Conservation (phyloP, 2,888 invertebrate species). For the Endotricha flammealis region DNA sequence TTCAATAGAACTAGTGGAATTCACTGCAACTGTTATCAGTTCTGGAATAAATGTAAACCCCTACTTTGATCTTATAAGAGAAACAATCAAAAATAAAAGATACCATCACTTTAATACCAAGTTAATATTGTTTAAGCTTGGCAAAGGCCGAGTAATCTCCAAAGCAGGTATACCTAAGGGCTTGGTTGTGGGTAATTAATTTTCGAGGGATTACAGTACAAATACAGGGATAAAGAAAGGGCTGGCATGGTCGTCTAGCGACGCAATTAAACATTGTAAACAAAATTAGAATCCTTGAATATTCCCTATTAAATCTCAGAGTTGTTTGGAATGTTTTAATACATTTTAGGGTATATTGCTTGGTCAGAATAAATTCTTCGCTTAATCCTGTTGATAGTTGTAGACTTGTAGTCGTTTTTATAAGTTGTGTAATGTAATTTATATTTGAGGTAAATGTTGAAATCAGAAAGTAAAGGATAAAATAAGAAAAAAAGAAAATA, state of each 20-base stretch:
- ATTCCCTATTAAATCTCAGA: slow-evolving; percentile 14
- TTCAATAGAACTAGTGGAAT: too few relatives aligned
- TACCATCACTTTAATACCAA: slow-evolving; percentile 20
- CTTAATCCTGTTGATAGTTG: too few relatives aligned
- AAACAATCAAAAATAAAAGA: slow-evolving; percentile 5
- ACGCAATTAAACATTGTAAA: slow-evolving; percentile 51
- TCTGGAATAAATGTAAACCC: too few relatives aligned
- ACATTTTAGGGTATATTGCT: not conserved
- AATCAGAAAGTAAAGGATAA: too few relatives aligned
- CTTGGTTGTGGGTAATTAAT: slow-evolving; percentile 59
- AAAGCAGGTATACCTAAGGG: slow-evolving; percentile 38
- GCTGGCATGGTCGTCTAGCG: slow-evolving; percentile 40
- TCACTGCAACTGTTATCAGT: too few relatives aligned
- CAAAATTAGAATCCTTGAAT: slow-evolving; percentile 33
- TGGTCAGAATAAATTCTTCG: not conserved
- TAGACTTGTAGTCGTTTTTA: too few relatives aligned
- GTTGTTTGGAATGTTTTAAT: slow-evolving; percentile 1
- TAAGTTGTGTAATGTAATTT: too few relatives aligned
- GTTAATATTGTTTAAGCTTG: slow-evolving; percentile 42
- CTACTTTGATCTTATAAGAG: too few relatives aligned
- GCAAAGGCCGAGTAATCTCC: slow-evolving; percentile 45
- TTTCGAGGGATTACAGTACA: slow-evolving; percentile 68
- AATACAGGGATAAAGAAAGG: slow-evolving; percentile 60
- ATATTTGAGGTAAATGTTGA: too few relatives aligned
- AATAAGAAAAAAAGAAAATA: too few relatives aligned